A percentile compares a stretch with the other conserved stretches of the same genome.
Conservation (phyloP, 2,113 vertebrate genomes). For the Labeo rohita region DNA sequence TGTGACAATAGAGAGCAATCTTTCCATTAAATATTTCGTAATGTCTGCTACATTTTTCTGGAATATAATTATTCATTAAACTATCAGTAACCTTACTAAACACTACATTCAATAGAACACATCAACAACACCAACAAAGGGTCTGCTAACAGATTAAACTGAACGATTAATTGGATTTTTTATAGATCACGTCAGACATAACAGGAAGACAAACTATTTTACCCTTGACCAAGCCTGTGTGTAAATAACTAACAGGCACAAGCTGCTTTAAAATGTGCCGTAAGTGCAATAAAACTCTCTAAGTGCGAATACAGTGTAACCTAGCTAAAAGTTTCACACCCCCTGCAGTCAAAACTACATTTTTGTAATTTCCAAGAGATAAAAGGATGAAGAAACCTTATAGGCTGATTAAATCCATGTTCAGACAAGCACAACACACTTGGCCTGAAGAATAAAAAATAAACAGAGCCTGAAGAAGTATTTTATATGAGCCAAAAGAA, state of each 20-base stretch:
- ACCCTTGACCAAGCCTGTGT: constrained; percentile 1
- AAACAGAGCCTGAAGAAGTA: not conserved
- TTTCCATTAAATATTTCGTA: not conserved
- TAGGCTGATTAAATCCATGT: not conserved
- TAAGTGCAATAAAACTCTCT: constrained; percentile 2
- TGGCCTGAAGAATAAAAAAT: not conserved
- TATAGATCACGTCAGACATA: not conserved
- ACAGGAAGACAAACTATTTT: constrained; percentile 19
- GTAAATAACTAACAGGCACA: not conserved
- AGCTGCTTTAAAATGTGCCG: constrained; percentile 18
- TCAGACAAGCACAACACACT: constrained; percentile 3
- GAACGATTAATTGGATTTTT: not conserved
- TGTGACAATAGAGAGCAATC: not conserved
- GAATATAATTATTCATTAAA: not conserved
- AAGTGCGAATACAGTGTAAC: not conserved
- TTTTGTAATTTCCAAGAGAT: not conserved
- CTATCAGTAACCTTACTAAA: not conserved
- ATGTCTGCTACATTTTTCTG: not conserved
- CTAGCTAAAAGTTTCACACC: not conserved
- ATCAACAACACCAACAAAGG: not conserved
- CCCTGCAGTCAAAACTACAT: not conserved
- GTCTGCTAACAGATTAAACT: not conserved
- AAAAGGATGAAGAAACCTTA: not conserved
- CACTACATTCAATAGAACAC: not conserved
- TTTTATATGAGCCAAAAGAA: not conserved